Base-by-base conservation (phyloP, 2,888 invertebrate genomes). In the Bombylius major region DNA sequence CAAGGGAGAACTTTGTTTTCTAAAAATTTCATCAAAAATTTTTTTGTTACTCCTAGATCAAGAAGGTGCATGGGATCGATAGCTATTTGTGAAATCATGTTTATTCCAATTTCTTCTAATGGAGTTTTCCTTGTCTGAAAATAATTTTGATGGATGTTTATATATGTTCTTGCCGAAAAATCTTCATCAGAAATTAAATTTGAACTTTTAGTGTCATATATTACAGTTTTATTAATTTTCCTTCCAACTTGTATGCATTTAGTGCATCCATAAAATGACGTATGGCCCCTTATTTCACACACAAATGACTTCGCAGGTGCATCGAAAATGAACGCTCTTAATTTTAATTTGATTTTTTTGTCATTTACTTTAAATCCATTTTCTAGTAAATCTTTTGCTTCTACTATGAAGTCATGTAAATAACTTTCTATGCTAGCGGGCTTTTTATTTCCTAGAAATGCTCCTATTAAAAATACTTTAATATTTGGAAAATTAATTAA, bases 31-130 rank as follows among this genome's bases (percentile, higher is more conserved):
- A 11, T 1, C 8, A 42, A 42, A 42, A 45, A 45, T 50, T 54
- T 54, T 4, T 34, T 36, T 6, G 31, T 50, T 32, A 47, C 50
- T 31, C 33, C 46, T 32, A 56, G 14, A 46, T 53, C 47, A 50
- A 53, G 50, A 9, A 53, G 34, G 8, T 56, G 54, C 54, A 54
- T 56, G n/a, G 46, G 42, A 14, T 50, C 50, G 31, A 49, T 13
- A 13, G 49, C 48, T 49, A 54, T 39, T 54, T 49, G 49, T n/a
- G 42, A 36, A 32, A 54, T 42, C 49, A 54, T 48, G 31, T 48
- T 48, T 31, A 54, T 42, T 39, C 33, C 42, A 49, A 49, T 33
- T 13, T 44, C 48, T 54, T 44, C 49, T 12, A 54, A 49, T 9
- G 9, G 13, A 52, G 33, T 45, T 46, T 31, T 23, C 3, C 3